These are phyloP conservation scores for Enhydra lutris DNA, from an alignment of 2,113 vertebrate genomes.

Conservation along the genomic window DNA sequence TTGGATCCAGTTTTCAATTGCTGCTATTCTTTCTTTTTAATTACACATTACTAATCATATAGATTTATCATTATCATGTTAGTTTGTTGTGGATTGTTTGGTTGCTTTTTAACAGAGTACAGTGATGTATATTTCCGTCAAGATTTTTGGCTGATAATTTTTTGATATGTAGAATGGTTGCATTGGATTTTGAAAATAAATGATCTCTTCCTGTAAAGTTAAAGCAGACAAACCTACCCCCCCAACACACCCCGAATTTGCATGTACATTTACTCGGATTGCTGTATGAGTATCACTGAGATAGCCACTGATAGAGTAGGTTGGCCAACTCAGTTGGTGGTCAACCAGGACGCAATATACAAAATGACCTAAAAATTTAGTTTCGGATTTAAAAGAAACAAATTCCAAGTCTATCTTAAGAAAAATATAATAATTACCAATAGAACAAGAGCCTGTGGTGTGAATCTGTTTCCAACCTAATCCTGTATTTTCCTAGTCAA, in stretches of 20 bases:
- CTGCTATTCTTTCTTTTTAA: conserved; percentile 53
- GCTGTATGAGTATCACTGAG: background rate
- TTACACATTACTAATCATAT: conserved; percentile 61
- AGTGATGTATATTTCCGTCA: background rate
- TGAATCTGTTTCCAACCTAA: background rate
- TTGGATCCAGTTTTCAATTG: conserved; percentile 56
- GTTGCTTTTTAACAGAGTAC: conserved; percentile 3
- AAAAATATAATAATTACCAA: background rate
- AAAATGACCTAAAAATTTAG: background rate
- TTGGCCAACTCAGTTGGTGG: background rate
- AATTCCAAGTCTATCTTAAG: background rate
- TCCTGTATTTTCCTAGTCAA: conserved; percentile 1
- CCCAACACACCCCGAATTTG: background rate
- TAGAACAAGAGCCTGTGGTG: background rate
- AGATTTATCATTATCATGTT: conserved; percentile 46
- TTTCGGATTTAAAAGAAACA: background rate
- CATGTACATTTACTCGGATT: background rate
- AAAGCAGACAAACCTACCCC: background rate
- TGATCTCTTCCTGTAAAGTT: background rate
- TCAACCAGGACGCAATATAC: background rate
- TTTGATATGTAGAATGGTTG: background rate
- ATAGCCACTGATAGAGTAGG: background rate
- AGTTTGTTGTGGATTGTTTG: conserved; percentile 33
- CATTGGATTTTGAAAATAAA: conserved; percentile 37
- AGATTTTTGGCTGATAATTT: background rate